A percentile compares a stretch with the other conserved stretches of the same genome.
Conservation (phyloP, 2,888 invertebrate species). For the Lycocerus yunnanus region DNA sequence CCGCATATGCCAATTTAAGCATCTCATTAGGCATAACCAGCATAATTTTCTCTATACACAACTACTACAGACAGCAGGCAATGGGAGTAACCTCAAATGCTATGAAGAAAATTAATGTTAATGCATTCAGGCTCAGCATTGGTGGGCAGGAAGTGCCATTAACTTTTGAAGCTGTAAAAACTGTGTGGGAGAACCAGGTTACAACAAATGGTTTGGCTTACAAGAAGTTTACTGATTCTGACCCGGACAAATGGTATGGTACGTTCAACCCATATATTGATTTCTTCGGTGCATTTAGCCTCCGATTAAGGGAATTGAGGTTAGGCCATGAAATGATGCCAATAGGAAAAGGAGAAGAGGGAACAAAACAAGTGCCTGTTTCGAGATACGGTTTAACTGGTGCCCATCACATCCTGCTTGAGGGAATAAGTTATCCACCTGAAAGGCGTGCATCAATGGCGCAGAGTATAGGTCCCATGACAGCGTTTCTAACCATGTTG, state of each 20-base stretch:
- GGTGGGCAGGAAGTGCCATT: too few relatives aligned
- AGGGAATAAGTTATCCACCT: constrained; percentile 33
- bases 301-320: constrained; percentile 24
- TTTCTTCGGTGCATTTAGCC: constrained; percentile 18
- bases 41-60: too few relatives aligned
- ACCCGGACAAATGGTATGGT: constrained; percentile 29
- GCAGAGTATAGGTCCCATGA: constrained; percentile 35
- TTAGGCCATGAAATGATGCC: constrained; percentile 28
- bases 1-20: too few relatives aligned
- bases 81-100: too few relatives aligned
- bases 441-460: constrained; percentile 36
- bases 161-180: too few relatives aligned
- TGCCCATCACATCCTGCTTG: constrained; percentile 30
- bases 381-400: constrained; percentile 30
- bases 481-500: constrained; percentile 28
- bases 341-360: constrained; percentile 17
- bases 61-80: too few relatives aligned
- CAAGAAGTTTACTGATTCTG: constrained; percentile 8
- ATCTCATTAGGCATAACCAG: too few relatives aligned
- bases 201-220: too few relatives aligned
- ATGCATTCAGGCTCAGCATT: too few relatives aligned
- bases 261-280: constrained; percentile 25
- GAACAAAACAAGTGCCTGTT: constrained; percentile 7
- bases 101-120: too few relatives aligned
- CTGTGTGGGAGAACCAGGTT: too few relatives aligned